A percentile compares a stretch with the other conserved stretches of the same genome.
Evolutionary conservation across 2,888 invertebrate genomes (phyloP).

Genomic region (Digitonthophagus gazella): DNA sequence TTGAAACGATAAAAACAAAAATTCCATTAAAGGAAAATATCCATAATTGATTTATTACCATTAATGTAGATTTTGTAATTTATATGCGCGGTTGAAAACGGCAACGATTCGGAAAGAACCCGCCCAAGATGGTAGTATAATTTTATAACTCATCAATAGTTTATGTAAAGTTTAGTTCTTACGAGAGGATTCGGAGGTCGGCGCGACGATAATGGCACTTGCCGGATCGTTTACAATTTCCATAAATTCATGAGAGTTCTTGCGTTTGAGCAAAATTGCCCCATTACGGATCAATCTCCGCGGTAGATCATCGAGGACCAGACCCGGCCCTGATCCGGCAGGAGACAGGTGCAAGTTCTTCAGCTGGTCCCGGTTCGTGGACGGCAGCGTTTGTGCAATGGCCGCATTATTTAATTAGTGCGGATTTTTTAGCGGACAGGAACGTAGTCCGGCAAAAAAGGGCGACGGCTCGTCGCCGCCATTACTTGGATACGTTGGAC

Average conservation of each 20-base stretch:
- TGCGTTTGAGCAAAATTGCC: conserved; percentile 28
- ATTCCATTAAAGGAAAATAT: too few species aligned
- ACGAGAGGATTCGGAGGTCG: neutral
- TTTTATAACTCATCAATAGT: too few species aligned
- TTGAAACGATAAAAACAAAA: too few species aligned
- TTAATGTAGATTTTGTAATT: too few species aligned
- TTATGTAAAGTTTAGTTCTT: neutral
- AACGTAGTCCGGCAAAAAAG: conserved; percentile 4
- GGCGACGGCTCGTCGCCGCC: neutral
- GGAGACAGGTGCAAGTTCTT: conserved; percentile 45
- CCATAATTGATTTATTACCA: too few species aligned
- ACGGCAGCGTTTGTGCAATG: conserved; percentile 42
- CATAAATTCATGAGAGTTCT: conserved; percentile 37
- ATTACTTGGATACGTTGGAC: neutral
- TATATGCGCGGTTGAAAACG: too few species aligned
- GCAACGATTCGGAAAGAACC: too few species aligned
- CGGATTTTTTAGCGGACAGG: conserved; percentile 42
- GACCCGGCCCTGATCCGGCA: conserved; percentile 32
- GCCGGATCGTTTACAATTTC: neutral
- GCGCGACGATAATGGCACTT: neutral
- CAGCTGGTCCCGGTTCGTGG: conserved; percentile 44
- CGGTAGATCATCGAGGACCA: neutral
- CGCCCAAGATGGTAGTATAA: too few species aligned
- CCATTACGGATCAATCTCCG: neutral
- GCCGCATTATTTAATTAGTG: conserved; percentile 48